Conservation (phyloP, 2,888 invertebrate genomes). For the Sarcophaga subvicina region DNA sequence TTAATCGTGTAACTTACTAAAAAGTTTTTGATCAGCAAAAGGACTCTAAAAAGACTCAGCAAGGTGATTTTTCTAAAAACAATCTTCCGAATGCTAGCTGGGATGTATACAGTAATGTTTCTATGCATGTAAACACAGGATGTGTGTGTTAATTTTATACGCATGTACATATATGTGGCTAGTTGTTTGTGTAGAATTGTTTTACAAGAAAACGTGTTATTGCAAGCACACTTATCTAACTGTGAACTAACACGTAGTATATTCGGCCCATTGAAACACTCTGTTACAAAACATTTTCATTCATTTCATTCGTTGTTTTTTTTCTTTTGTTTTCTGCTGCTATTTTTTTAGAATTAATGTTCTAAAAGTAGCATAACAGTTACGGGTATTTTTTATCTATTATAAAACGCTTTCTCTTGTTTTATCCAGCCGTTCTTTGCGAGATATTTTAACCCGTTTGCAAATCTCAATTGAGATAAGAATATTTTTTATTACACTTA, state of each 20-base stretch:
- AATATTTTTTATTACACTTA: constrained; percentile 35
- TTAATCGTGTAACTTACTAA: too few relatives aligned
- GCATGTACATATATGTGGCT: background rate
- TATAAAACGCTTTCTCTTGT: background rate
- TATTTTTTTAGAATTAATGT: background rate
- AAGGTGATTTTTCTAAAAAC: too few relatives aligned
- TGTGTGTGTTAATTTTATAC: too few relatives aligned
- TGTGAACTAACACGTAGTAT: background rate
- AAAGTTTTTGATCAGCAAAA: too few relatives aligned
- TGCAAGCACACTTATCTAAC: background rate
- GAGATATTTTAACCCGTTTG: constrained; percentile 14
- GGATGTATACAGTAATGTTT: too few relatives aligned
- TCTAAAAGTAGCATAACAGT: background rate
- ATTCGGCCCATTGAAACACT: background rate
- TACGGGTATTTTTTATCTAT: background rate
- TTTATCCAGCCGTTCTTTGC: background rate
- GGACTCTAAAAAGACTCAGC: too few relatives aligned
- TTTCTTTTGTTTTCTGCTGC: background rate
- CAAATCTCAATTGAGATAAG: constrained; percentile 39
- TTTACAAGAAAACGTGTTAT: background rate
- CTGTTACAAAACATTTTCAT: background rate
- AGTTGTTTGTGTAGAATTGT: background rate
- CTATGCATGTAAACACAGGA: too few relatives aligned
- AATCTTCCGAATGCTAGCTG: too few relatives aligned
- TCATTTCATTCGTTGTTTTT: background rate